Conservation (phyloP, 2,113 vertebrate species). For the Micromys minutus region DNA sequence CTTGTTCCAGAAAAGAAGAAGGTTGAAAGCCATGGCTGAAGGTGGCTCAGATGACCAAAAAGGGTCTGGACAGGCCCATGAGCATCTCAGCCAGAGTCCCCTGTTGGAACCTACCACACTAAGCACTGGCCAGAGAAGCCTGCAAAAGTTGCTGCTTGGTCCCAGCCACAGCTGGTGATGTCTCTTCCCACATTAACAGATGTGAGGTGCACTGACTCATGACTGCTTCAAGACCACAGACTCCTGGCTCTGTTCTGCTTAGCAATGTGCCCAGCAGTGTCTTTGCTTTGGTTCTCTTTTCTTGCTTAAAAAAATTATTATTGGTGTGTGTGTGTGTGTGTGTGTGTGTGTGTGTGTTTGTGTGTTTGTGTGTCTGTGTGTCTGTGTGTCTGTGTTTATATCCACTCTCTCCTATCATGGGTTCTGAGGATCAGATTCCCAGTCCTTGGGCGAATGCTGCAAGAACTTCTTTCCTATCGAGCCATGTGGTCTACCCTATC, state of each 20-base stretch:
- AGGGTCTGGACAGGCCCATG: not conserved
- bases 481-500: not conserved
- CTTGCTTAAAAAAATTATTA: not conserved
- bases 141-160: rapidly evolving
- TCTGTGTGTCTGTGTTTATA: no score
- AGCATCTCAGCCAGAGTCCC: not conserved
- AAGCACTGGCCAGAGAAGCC: not conserved
- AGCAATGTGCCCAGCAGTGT: not conserved
- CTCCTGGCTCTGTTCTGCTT: no score
- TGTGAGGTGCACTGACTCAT: not conserved
- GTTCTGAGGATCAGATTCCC: not conserved
- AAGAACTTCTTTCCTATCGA: not conserved
- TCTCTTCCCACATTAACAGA: not conserved
- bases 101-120: not conserved
- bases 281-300: not conserved
- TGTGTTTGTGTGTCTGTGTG: not conserved
- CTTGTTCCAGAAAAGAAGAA: not conserved
- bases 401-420: not conserved
- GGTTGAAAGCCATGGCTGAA: no score
- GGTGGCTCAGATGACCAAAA: not conserved
- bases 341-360: not conserved
- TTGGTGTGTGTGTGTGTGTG: not conserved
- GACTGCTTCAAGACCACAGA: not conserved
- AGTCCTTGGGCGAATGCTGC: not conserved
- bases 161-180: not conserved